Percentiles rank a stretch among this genome's conserved stretches.
Evolutionary conservation across 2,888 invertebrate genomes (phyloP).

Genomic region (Galerucella pusilla): DNA sequence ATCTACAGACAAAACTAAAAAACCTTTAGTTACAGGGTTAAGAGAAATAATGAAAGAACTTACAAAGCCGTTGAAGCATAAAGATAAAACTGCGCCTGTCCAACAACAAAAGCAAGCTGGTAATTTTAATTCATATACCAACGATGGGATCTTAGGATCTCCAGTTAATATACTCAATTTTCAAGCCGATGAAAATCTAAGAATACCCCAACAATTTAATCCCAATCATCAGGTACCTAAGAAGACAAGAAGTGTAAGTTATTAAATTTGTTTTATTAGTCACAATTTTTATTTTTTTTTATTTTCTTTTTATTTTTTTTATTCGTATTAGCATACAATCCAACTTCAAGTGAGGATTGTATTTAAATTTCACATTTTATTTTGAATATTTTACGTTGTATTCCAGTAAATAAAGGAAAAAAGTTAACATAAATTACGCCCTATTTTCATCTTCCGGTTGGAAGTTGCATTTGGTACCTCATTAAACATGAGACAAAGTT

Average conservation of each 20-base stretch:
- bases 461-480: too few species aligned
- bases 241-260: background rate
- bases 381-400: too few species aligned
- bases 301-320: background rate
- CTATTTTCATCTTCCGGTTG: too few species aligned
- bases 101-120: background rate
- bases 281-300: background rate
- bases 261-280: background rate
- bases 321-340: too few species aligned
- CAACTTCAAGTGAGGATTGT: too few species aligned
- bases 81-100: too few species aligned
- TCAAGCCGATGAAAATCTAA: slow-evolving; percentile 12
- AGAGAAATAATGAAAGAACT: too few species aligned
- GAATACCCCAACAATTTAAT: slow-evolving; percentile 6
- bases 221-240: background rate
- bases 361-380: too few species aligned
- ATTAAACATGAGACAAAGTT: too few species aligned
- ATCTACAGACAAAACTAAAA: background rate
- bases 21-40: background rate
- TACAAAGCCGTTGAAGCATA: too few species aligned
- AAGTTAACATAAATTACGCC: too few species aligned
- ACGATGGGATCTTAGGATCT: background rate
- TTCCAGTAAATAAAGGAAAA: too few species aligned
- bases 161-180: slow-evolving; percentile 20
- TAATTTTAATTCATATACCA: background rate